Evolutionary conservation across 2,888 invertebrate species (phyloP), one percentile per base, ranked within the genome.

Genomic region (Torymus tubicola): DNA sequence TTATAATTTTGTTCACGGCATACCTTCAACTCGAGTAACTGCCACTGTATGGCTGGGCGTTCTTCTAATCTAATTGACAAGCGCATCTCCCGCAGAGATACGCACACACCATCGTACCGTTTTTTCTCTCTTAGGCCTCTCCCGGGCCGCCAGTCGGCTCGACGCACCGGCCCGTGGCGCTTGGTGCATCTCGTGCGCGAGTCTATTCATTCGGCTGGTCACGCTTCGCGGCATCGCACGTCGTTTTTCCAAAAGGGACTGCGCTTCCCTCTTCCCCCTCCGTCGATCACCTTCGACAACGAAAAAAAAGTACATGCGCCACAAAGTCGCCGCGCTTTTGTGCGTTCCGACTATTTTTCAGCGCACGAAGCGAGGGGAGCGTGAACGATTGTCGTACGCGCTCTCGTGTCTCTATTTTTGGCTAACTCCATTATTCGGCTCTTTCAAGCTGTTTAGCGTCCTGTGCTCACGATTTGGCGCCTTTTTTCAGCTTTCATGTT

Each of bases 181-280:
- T 16, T 24, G 55, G 55, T 42, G 71, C 65, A 77, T 71, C 16
- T 52, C 58, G 70, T 76, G 69, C 78, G 80, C 78, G 78, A 86
- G 82, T 87, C 87, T 85, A 86, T 88, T 87, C 87, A 86, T 87
- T 85, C 83, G 81, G 65, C 81, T 83, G 84, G 88, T 87, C 87
- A 88, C 87, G 87, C 87, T 86, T 83, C 83, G 80, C 81, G 84
- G 84, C 31, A 31, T 73, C 57, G 74, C 68, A 31, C 14, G 55
- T n/a, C 16, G 60, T 65, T 80, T 75, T 70, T 65, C 64, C 69
- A 75, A 80, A 80, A 70, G 69, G 69, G 18, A 72, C 60, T 14
- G 58, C 16, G n/a, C 50, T 11, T 11, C 53, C 16, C 14, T 11
- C n/a, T 14, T 42, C 60, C 61, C 52, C 14, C 16, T 42, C 75